These are phyloP conservation scores for Rhimphoctona megacephalus DNA, from an alignment of 2,888 invertebrate species.

Conservation along the genomic window DNA sequence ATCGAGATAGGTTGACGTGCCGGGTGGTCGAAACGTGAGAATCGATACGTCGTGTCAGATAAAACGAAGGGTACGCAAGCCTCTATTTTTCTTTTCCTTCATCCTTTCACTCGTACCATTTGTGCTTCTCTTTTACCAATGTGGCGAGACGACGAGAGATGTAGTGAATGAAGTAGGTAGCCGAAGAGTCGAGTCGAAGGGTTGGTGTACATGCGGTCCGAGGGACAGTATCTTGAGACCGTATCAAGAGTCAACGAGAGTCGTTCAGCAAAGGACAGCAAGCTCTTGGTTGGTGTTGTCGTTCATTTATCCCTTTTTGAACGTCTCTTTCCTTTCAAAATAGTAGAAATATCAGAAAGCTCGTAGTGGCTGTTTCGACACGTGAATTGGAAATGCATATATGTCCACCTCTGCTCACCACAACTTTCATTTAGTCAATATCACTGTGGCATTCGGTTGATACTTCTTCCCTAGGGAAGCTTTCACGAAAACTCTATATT, in stretches of 20 bases:
- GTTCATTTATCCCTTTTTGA: constrained; percentile 1
- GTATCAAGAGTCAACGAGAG: constrained; percentile 71
- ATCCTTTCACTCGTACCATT: neutral
- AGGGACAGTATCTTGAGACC: constrained; percentile 73
- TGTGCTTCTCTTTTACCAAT: constrained; percentile 35
- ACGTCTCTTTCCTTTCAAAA: neutral
- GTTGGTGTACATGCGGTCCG: constrained; percentile 50
- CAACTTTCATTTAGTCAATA: constrained; percentile 70
- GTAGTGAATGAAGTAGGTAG: constrained; percentile 70
- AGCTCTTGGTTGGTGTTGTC: constrained; percentile 40
- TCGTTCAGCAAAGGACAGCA: constrained; percentile 42
- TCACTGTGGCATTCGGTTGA: constrained; percentile 36
- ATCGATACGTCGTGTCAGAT: constrained; percentile 75
- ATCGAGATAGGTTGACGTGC: constrained; percentile 70
- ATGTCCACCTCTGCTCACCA: constrained; percentile 55
- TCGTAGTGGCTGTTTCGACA: constrained; percentile 66
- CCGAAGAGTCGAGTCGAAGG: constrained; percentile 53
- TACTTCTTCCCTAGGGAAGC: neutral
- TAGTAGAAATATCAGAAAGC: constrained; percentile 5
- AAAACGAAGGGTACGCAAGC: constrained; percentile 54
- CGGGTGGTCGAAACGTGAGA: constrained; percentile 70
- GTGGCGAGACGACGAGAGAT: constrained; percentile 45
- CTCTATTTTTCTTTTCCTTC: constrained; percentile 42
- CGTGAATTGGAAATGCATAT: constrained; percentile 71
- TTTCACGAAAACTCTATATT: constrained; percentile 14